A percentile compares a stretch with the other conserved stretches of the same genome.
phyloP scores from a whole-genome alignment of 2,888 invertebrate genomes.

The Pammene aurita region DNA sequence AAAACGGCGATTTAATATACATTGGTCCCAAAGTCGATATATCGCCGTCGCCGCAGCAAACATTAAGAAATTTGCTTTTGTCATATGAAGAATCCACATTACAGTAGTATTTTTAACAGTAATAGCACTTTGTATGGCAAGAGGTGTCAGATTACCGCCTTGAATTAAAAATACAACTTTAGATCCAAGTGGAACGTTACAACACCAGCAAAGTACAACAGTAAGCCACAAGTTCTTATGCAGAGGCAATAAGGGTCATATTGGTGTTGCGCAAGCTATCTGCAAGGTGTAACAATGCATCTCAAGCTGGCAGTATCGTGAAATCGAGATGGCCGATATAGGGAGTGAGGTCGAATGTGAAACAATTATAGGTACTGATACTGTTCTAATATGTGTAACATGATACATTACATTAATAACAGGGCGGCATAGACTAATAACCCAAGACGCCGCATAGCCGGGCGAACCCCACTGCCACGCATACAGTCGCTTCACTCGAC shows the following conservation, averaged over 20 bases:
- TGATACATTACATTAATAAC: conserved; percentile 11
- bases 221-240: conserved; percentile 22
- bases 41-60: too few species aligned
- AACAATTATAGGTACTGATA: conserved; percentile 25
- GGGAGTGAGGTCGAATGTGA: conserved; percentile 35
- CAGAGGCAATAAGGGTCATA: conserved; percentile 8
- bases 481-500: too few species aligned
- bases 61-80: too few species aligned
- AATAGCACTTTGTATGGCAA: too few species aligned
- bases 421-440: too few species aligned
- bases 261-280: conserved; percentile 24
- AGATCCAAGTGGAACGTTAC: conserved; percentile 8
- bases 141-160: too few species aligned
- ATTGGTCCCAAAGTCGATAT: too few species aligned
- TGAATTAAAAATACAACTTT: neutral
- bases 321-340: conserved; percentile 33
- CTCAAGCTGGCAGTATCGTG: conserved; percentile 34
- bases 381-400: conserved; percentile 2
- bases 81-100: too few species aligned
- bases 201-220: conserved; percentile 3
- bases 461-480: too few species aligned
- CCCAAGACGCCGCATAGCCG: too few species aligned
- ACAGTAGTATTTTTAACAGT: too few species aligned
- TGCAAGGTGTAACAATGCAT: conserved; percentile 37
- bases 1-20: too few species aligned